Evolutionary conservation across 2,113 vertebrate species (phyloP).

Genomic region (Sinosuthora webbiana): DNA sequence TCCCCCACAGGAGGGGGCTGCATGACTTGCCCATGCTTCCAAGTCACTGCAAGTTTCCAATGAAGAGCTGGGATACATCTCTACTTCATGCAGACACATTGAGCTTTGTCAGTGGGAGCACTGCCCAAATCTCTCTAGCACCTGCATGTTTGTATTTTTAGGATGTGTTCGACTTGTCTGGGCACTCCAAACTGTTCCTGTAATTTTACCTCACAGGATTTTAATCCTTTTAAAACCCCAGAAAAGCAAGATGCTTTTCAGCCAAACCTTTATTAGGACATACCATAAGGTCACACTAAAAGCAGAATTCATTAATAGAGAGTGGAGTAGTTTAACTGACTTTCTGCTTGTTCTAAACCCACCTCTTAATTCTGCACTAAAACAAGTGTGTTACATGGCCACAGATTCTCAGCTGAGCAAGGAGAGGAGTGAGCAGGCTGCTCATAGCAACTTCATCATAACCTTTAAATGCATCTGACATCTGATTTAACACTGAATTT

Average conservation of each 20-base stretch:
- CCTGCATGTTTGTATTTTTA: background rate
- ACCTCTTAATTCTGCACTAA: background rate
- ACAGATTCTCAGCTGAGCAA: background rate
- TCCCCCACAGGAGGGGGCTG: accelerated
- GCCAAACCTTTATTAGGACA: background rate
- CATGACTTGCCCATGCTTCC: background rate
- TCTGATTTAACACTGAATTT: background rate
- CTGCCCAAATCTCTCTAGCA: accelerated
- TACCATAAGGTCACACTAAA: background rate
- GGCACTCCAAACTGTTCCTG: background rate
- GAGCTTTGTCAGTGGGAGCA: background rate
- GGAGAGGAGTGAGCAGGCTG: background rate
- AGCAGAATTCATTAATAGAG: background rate
- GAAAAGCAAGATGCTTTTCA: background rate
- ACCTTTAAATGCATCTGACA: background rate
- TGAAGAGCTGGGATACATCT: accelerated
- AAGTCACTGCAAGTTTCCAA: background rate
- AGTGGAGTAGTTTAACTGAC: background rate
- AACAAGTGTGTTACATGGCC: background rate
- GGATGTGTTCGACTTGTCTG: background rate
- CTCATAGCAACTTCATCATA: background rate
- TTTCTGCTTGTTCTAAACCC: background rate
- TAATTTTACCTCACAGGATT: background rate
- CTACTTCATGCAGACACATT: background rate
- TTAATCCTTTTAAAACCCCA: background rate